Evolutionary conservation across 1,140 invertebrate genomes (phyloP).

Genomic region (Drosophila rufa): DNA sequence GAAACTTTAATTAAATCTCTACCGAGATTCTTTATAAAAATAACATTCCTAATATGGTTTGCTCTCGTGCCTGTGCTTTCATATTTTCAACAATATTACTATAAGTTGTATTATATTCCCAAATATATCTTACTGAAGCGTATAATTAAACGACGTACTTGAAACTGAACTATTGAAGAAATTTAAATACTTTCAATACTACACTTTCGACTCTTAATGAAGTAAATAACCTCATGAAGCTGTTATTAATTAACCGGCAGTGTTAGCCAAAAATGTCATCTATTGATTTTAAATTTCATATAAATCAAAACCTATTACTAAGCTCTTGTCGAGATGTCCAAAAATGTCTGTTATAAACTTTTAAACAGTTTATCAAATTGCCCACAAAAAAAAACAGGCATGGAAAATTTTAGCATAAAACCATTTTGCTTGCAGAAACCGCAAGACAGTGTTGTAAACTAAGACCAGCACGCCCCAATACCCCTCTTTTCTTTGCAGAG

Average conservation of each 20-base stretch:
- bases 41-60: no score
- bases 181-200: no score
- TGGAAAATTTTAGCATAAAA: constrained; percentile 70
- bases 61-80: no score
- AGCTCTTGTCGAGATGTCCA: constrained; percentile 6
- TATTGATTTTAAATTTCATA: constrained; percentile 6
- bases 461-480: constrained; percentile 35
- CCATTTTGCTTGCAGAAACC: constrained; percentile 79
- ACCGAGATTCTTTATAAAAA: no score
- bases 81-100: no score
- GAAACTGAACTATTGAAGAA: no score
- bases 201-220: no score
- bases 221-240: no score
- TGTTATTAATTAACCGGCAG: neutral
- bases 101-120: no score
- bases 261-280: neutral
- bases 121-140: no score
- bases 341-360: constrained; percentile 39
- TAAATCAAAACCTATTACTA: constrained; percentile 19
- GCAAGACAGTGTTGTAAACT: constrained; percentile 75
- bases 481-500: constrained; percentile 1
- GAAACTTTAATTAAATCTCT: neutral
- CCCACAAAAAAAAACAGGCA: constrained; percentile 16
- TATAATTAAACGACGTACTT: no score
- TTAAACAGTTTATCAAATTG: constrained; percentile 45